Evolutionary conservation across 2,797 vertebrate genomes (phyloP).

Genomic region (Muraenolepis orangiensis): DNA sequence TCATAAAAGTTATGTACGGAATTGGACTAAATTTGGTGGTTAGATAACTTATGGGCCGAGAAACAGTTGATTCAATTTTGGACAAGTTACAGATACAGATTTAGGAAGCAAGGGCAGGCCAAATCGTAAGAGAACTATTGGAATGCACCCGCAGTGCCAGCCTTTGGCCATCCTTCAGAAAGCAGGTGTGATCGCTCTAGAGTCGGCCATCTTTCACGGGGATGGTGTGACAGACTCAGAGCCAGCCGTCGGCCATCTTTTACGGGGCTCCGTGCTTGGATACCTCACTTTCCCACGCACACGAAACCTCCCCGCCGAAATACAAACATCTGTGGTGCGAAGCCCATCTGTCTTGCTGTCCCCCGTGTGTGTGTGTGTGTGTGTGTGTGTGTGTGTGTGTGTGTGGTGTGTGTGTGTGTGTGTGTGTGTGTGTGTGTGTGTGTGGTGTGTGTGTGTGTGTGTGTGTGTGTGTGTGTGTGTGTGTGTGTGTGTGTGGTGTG

Average conservation of each 20-base stretch:
- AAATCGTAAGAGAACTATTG: neutral
- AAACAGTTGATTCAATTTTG: too few species aligned
- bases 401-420: neutral
- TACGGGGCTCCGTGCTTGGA: neutral
- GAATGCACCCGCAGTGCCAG: neutral
- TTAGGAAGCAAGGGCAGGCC: neutral
- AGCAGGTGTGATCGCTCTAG: neutral
- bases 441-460: neutral
- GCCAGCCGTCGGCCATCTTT: neutral
- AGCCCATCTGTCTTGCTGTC: neutral
- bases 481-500: neutral
- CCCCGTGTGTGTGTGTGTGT: neutral
- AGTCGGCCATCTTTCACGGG: neutral
- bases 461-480: neutral
- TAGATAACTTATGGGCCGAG: too few species aligned
- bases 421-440: constrained; percentile 12
- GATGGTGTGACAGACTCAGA: neutral
- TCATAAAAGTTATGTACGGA: too few species aligned
- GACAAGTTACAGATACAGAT: neutral
- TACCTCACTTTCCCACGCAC: neutral
- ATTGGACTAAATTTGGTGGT: too few species aligned
- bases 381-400: neutral
- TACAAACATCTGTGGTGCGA: neutral
- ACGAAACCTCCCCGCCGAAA: neutral
- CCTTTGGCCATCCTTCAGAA: neutral